Evolutionary conservation across 1,140 invertebrate species (phyloP), one percentile per base, ranked within the genome.

Genomic region (Halesus radiatus): DNA sequence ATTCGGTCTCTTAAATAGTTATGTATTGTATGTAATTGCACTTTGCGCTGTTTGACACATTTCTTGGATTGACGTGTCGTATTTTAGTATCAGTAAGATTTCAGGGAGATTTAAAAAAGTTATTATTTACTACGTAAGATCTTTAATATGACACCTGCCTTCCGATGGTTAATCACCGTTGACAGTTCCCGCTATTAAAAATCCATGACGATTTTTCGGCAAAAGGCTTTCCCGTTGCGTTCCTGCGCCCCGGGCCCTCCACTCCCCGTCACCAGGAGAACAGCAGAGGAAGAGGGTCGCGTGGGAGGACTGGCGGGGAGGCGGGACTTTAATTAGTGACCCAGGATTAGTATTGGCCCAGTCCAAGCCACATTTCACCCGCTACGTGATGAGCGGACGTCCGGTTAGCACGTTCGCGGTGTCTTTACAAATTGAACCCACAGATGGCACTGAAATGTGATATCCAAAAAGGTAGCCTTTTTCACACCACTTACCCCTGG

Each of bases 371-470:
- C 68, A 53, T 52, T 72, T 72, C 68, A 50, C 45, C 37, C 3
- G 45, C 32, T 70, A 72, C 68, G 68, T 72, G 68, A 72, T 22
- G 53, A 56, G 52, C 52, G 72, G 53, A 56, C 29, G 72, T 32
- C 32, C 72, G 53, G 16, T 54, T 58, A 22, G 53, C 72, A 75
- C 72, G 72, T 75, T 23, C 72, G 53, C 54, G 54, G 72, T 58
- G 79, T 32, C 60, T 60, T 80, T n/a, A 64, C 72, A 80, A 80
- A 80, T 80, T 80, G 79, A 32, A 50, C 50, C 23, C 54, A 68
- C 79, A 80, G 79, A 80, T 76, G 79, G 53, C 73, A 50, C 78
- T 37, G 78, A 79, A 79, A 74, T 74, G 56, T 62, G 54, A 80
- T 80, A 75, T 58, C 54, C 53, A n/a, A 56, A 74, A 53, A 53